A percentile compares a stretch with the other conserved stretches of the same genome.
Evolutionary conservation across 1,140 invertebrate genomes (phyloP).

Genomic region (Aleiodes sp.): DNA sequence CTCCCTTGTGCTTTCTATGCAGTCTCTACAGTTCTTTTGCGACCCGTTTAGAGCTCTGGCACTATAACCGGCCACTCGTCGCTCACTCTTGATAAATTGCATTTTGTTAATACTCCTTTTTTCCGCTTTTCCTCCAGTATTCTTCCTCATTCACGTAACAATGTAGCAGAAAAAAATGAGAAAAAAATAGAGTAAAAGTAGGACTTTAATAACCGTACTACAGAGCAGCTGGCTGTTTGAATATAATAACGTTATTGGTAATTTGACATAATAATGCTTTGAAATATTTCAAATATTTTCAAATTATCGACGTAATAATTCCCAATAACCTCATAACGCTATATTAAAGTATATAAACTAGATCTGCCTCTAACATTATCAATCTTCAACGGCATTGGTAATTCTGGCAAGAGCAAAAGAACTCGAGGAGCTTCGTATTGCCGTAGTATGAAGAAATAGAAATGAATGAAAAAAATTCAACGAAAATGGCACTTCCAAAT

Average conservation of each 20-base stretch:
- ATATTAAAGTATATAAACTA: no score
- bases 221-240: no score
- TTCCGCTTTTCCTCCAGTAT: background rate
- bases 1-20: background rate
- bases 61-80: background rate
- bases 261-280: no score
- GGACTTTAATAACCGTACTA: no score
- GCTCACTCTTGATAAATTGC: slow-evolving; percentile 22
- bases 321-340: no score
- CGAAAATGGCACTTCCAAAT: slow-evolving; percentile 6
- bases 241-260: no score
- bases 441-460: no score
- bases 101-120: background rate
- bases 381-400: background rate
- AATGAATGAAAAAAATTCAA: background rate
- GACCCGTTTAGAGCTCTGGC: background rate
- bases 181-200: no score
- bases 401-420: background rate
- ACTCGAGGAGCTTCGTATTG: background rate
- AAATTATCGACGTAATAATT: no score
- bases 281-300: no score
- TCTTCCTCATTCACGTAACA: background rate
- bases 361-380: slow-evolving; percentile 4
- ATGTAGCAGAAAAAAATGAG: background rate
- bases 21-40: background rate